A percentile compares a stretch with the other conserved stretches of the same genome.
phyloP scores from a whole-genome alignment of 2,113 vertebrate species.

The Tragelaphus strepsiceros region DNA sequence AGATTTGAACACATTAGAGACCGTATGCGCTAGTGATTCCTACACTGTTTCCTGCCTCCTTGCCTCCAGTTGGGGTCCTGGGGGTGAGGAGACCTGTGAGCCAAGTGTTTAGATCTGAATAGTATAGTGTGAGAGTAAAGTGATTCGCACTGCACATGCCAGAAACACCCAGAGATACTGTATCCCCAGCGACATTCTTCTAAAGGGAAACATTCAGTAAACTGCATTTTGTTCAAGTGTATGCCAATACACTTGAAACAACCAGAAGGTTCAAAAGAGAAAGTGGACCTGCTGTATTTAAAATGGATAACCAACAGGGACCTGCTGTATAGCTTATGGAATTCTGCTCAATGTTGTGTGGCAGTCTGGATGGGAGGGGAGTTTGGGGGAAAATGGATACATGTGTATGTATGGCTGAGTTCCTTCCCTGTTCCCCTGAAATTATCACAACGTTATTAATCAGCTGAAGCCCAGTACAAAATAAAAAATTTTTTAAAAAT shows the following conservation, averaged over 20 bases:
- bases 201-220: not conserved
- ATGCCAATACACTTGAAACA: not conserved
- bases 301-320: not conserved
- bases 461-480: not conserved
- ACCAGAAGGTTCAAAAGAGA: not conserved
- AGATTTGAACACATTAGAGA: not conserved
- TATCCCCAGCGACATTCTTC: not conserved
- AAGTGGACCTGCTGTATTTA: not conserved
- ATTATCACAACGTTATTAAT: not conserved
- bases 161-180: not conserved
- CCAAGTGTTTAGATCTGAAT: not conserved
- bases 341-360: not conserved
- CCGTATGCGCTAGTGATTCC: not conserved
- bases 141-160: not conserved
- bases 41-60: not conserved
- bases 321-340: not conserved
- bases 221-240: conserved; percentile 5
- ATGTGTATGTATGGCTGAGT: not conserved
- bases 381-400: not conserved
- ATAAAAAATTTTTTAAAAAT: not conserved
- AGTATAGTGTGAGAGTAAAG: not conserved
- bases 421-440: not conserved
- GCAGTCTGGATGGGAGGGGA: not conserved
- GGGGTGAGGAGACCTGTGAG: not conserved
- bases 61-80: rapidly evolving